Evolutionary conservation across 2,888 invertebrate species (phyloP).

Genomic region (Spicauda simplicius): DNA sequence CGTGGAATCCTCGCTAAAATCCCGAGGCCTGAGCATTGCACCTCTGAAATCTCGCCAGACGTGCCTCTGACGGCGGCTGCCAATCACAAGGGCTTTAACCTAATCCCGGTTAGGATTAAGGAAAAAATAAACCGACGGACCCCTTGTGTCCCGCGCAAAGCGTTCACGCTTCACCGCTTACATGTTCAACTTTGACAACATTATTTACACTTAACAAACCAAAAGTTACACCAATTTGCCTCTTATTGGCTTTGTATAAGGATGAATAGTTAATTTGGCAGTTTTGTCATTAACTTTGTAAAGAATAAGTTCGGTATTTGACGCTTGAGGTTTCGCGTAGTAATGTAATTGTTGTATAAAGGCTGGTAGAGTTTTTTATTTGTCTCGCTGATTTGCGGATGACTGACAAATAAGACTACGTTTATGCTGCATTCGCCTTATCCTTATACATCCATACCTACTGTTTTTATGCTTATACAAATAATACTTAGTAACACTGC

Average conservation of each 20-base stretch:
- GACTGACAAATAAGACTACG: constrained; percentile 36
- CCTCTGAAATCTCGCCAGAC: constrained; percentile 56
- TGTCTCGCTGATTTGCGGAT: constrained; percentile 34
- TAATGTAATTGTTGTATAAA: constrained; percentile 79
- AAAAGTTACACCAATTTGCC: constrained; percentile 40
- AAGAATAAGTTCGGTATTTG: constrained; percentile 65
- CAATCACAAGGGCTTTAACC: constrained; percentile 82
- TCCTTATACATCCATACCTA: not conserved
- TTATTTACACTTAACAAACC: constrained; percentile 30
- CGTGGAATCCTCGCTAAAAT: constrained; percentile 51
- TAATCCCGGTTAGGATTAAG: constrained; percentile 82
- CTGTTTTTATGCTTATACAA: too few species aligned
- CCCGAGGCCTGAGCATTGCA: constrained; percentile 48
- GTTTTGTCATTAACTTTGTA: constrained; percentile 15
- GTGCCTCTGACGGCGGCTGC: constrained; percentile 81
- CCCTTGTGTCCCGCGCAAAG: constrained; percentile 76
- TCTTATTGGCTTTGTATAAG: constrained; percentile 39
- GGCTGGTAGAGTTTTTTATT: constrained; percentile 49
- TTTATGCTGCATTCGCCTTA: constrained; percentile 10
- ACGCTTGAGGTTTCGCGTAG: constrained; percentile 79
- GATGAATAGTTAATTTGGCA: not conserved
- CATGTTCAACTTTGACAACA: constrained; percentile 44
- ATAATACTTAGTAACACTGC: too few species aligned
- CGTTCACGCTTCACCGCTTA: constrained; percentile 77
- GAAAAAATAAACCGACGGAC: constrained; percentile 78